A percentile compares a stretch with the other conserved stretches of the same genome.
Evolutionary conservation across 2,113 vertebrate species (phyloP).

Genomic region (Corythornis madagascariensis): DNA sequence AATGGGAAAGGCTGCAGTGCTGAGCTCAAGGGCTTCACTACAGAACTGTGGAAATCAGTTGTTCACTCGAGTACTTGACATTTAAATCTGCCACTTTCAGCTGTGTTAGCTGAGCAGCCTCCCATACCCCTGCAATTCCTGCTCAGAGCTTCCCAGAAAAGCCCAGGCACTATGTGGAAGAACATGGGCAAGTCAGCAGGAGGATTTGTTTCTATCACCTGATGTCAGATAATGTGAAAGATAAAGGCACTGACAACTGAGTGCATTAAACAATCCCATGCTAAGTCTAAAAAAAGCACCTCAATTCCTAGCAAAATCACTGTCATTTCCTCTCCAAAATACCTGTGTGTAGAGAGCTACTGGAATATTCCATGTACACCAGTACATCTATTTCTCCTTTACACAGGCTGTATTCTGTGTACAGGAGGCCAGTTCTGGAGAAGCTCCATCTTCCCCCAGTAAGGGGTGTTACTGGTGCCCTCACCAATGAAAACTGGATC

Average conservation of each 20-base stretch:
- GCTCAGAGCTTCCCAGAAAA: neutral
- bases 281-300: neutral
- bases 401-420: neutral
- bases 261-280: neutral
- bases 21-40: constrained; percentile 8
- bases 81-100: neutral
- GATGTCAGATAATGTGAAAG: neutral
- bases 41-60: neutral
- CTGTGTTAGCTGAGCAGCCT: neutral
- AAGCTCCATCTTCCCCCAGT: neutral
- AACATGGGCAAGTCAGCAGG: fast-evolving
- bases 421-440: neutral
- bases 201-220: neutral
- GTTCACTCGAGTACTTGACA: neutral
- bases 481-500: neutral
- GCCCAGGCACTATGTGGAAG: neutral
- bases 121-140: neutral
- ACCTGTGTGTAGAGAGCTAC: neutral
- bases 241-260: neutral
- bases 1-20: neutral
- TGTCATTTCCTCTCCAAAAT: neutral
- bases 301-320: neutral
- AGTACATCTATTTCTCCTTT: neutral
- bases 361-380: neutral
- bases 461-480: neutral